phyloP scores from a whole-genome alignment of 2,113 vertebrate species.

The Chiloscyllium plagiosum region DNA sequence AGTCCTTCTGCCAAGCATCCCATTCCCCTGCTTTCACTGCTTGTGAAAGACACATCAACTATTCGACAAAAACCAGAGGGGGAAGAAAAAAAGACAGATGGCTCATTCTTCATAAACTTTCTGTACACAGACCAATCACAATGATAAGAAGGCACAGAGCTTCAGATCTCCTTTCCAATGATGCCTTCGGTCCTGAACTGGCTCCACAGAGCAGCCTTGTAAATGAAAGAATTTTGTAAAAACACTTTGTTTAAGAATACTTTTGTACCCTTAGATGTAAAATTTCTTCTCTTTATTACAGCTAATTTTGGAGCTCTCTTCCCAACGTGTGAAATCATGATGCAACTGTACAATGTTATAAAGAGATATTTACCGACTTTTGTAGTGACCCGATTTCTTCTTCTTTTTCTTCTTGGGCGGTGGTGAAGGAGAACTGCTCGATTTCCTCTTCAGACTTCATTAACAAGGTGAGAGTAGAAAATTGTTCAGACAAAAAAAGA shows the following conservation, averaged over 20 bases:
- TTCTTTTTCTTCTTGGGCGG: constrained; percentile 96
- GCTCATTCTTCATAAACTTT: neutral
- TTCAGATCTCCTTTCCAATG: neutral
- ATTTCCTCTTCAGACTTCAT: constrained; percentile 62
- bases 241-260: neutral
- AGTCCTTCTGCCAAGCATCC: neutral
- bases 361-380: constrained; percentile 74
- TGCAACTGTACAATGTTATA: neutral
- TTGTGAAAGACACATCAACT: neutral
- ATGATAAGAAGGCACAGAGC: neutral
- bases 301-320: neutral
- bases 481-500: constrained; percentile 8
- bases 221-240: neutral
- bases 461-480: neutral
- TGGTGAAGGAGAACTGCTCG: constrained; percentile 86
- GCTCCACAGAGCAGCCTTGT: neutral
- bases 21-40: neutral
- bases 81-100: constrained; percentile 4
- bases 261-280: neutral
- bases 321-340: neutral
- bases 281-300: neutral
- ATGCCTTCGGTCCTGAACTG: neutral
- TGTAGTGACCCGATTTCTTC: constrained; percentile 84
- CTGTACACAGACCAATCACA: neutral
- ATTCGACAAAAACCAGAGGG: neutral